Base-by-base conservation (phyloP, 2,888 invertebrate genomes). In the Myopa testacea region DNA sequence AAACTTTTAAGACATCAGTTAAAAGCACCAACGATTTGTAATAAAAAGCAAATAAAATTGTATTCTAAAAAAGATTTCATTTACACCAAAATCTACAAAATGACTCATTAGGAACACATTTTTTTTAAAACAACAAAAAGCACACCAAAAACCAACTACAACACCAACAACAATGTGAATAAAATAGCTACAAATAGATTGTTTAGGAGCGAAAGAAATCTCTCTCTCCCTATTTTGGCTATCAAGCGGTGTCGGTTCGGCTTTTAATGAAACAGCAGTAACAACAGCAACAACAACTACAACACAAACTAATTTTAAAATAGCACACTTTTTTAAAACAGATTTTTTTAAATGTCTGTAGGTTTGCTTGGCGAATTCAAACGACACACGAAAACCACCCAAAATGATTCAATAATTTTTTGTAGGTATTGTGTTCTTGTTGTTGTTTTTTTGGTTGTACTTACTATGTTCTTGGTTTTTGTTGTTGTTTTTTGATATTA, bases 221-320 rank as follows among this genome's bases (percentile, higher is more conserved):
- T 8, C 6, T 45, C 45, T 10, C 6, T 75, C 74, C 75, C 70
- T 78, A 78, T 74, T 78, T 78, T 70, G 70, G 78, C 78, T 50
- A 69, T 60, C 70, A 77, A 74, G 69, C 70, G 72, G 16, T 37
- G 45, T 55, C 50, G 26, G 52, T 52, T 75, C 65, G 34, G 16
- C 74, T 52, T 40, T 75, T 65, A 65, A 52, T 26, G 55, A 72
- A 77, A 34, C 40, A 71, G 40, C 45, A 40, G n/a, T 19, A 14
- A 45, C 10, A 45, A 8, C 40, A 40, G 40, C 40, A 40, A 10
- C 45, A 34, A 65, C 26, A 37, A 37, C 2, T 70, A 68, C 72
- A 65, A 34, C 50, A 14, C 50, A 37, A 50, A 67, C 62, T 52
- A 63, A 73, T 67, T 70, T 63, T 76, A 69, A 76, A 76, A 65